Evolutionary conservation across 2,113 vertebrate species (phyloP), one percentile per base, ranked within the genome.

Genomic region (Falcunculus frontatus): DNA sequence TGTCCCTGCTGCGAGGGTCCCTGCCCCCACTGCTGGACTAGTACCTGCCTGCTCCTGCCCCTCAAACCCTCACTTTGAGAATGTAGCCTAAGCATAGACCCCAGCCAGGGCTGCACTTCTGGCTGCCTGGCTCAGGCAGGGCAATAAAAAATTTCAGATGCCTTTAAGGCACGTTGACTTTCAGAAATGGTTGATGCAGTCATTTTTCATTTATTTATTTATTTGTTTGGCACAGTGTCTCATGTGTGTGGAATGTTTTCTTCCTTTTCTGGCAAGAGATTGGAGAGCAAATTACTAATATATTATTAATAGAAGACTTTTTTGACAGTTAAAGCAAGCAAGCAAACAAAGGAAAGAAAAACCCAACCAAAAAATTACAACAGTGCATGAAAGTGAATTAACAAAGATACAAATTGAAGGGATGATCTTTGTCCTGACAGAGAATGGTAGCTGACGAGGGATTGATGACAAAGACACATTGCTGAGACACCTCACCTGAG

Each of bases 221-320:
- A 55, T 91, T 90, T 87, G 21, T 53, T 63, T 41, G 13, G 7
- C 23, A 47, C 11, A 55, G 25, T 4, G 1, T 86, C 88, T 76
- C 67, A 16, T 72, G 49, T 44, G 21, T 67, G 35, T 50, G 30
- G 52, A 84, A 42, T 44, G 4, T 29, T 39, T 63, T 79, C 22
- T 59, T 4, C 8, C 2, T 35, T 89, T 85, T 65, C 85, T 75
- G 47, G 35, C 55, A 83, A 94, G 65, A 84, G 23, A 70, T 60
- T 89, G 55, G 33, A 68, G 80, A 65, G 14, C 63, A 78, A 92
- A 96, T 94, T 84, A 94, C 90, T 92, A 94, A 96, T 96, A 70
- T 73, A 96, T 96, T 82, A 94, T 85, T 91, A 91, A 95, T 60
- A 83, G 67, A 78, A 86, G 47, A 60, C 1, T 37, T 95, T 74